Evolutionary conservation across 2,797 vertebrate genomes (phyloP).

Genomic region (Tinamus major): DNA sequence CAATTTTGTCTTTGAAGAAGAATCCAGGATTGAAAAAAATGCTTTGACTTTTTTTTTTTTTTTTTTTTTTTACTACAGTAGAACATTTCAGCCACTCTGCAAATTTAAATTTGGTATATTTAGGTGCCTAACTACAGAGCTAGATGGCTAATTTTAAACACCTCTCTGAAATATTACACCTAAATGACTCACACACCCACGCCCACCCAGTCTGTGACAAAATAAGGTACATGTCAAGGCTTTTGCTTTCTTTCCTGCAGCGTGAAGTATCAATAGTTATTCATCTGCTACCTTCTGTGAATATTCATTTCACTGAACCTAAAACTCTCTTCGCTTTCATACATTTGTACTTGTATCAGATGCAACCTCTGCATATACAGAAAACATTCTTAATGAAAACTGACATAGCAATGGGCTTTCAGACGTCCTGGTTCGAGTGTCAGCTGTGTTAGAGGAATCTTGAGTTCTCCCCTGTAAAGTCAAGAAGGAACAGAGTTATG

Average conservation of each 20-base stretch:
- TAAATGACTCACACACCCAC: slow-evolving; percentile 30
- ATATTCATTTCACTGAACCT: neutral
- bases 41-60: neutral
- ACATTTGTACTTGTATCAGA: neutral
- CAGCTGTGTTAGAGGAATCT: neutral
- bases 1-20: neutral
- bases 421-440: neutral
- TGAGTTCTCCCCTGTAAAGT: neutral
- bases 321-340: neutral
- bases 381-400: neutral
- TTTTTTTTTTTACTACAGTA: neutral
- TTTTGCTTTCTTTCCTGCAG: slow-evolving; percentile 30
- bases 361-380: neutral
- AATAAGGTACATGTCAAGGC: slow-evolving; percentile 45
- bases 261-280: slow-evolving; percentile 7
- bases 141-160: slow-evolving; percentile 34
- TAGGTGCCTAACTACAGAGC: neutral
- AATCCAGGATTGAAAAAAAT: neutral
- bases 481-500: neutral
- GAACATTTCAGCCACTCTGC: neutral
- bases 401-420: neutral
- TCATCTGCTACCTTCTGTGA: slow-evolving; percentile 30
- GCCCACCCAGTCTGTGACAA: slow-evolving; percentile 21
- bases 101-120: slow-evolving; percentile 30
- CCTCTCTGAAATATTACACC: neutral